phyloP scores from a whole-genome alignment of 2,797 vertebrate species.

The Xenops minutus region DNA sequence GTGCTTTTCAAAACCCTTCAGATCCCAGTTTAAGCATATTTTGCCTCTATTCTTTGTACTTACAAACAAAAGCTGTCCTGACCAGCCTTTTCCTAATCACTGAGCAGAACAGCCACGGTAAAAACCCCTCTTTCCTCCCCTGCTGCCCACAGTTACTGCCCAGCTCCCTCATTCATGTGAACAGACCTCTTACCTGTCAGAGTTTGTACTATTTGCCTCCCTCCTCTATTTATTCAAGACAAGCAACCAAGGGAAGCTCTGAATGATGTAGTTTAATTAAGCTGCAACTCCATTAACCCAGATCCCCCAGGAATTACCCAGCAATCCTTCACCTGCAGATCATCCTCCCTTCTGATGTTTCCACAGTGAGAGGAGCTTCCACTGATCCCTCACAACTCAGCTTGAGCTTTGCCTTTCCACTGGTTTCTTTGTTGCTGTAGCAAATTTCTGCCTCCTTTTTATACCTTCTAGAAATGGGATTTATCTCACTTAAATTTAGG shows the following conservation, averaged over 20 bases:
- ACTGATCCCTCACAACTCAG: neutral
- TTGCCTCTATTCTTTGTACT: neutral
- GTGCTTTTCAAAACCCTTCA: neutral
- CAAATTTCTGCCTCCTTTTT: neutral
- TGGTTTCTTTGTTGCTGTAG: neutral
- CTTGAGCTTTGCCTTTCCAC: neutral
- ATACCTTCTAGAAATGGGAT: neutral
- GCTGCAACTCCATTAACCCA: neutral
- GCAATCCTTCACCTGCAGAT: neutral
- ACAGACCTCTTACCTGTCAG: neutral
- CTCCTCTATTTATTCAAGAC: neutral
- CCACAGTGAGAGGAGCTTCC: neutral
- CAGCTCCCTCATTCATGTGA: fast-evolving
- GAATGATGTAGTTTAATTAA: conserved; percentile 43
- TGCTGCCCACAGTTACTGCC: neutral
- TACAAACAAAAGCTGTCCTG: neutral
- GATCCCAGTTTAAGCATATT: neutral
- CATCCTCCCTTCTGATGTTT: neutral
- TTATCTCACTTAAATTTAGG: neutral
- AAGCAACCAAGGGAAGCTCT: neutral
- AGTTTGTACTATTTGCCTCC: neutral
- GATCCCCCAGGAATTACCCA: neutral
- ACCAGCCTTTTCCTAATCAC: fast-evolving
- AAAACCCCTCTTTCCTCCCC: neutral
- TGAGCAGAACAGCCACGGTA: neutral